phyloP scores from a whole-genome alignment of 2,888 invertebrate species.

The Axea sp. region DNA sequence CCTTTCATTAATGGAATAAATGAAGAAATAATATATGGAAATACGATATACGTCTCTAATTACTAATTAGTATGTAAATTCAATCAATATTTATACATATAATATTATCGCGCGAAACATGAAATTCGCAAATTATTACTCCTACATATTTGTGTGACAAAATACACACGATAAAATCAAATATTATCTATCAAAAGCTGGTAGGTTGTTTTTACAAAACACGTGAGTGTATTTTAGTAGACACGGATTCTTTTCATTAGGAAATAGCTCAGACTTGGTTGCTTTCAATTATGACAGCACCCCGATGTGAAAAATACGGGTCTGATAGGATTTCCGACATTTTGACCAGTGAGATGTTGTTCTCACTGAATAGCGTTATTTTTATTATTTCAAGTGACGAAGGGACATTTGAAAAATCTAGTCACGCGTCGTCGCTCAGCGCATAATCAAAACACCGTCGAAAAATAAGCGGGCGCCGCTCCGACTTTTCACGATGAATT shows the following conservation, averaged over 20 bases:
- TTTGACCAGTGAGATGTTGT: constrained; percentile 42
- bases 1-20: not conserved
- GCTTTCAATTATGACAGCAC: constrained; percentile 11
- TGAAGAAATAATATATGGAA: constrained; percentile 3
- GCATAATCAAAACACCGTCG: constrained; percentile 63
- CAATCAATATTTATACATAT: constrained; percentile 9
- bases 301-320: not conserved
- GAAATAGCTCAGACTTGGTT: too few species aligned
- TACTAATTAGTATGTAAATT: constrained; percentile 8
- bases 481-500: constrained; percentile 63
- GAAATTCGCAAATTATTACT: not conserved
- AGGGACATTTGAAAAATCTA: constrained; percentile 53
- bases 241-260: not conserved
- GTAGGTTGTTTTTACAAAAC: not conserved
- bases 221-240: not conserved
- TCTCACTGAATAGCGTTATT: constrained; percentile 44
- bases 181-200: not conserved
- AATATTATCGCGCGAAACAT: not conserved
- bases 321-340: constrained; percentile 33
- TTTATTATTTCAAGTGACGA: constrained; percentile 53
- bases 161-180: not conserved
- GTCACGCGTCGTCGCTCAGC: constrained; percentile 59
- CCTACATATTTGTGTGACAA: not conserved
- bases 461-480: constrained; percentile 59
- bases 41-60: constrained; percentile 1